Percentiles rank a stretch among this genome's conserved stretches.
These are phyloP conservation scores for Gymnoscelis rufifasciata DNA, from an alignment of 2,888 invertebrate species.

Conservation along the genomic window DNA sequence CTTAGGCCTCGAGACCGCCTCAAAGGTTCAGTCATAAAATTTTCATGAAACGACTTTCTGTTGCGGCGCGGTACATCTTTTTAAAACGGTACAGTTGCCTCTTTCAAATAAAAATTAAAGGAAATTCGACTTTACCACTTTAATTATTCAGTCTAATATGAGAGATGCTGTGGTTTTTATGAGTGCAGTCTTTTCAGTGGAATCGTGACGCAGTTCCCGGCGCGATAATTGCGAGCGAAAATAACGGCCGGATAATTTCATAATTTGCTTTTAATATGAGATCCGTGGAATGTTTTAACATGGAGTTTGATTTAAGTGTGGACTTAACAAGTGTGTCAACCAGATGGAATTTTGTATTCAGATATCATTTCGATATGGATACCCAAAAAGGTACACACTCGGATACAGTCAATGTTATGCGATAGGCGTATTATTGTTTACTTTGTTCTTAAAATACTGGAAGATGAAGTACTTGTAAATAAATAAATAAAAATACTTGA, in stretches of 20 bases:
- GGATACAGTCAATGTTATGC: too few relatives aligned
- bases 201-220: constrained; percentile 44
- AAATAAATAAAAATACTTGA: too few relatives aligned
- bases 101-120: constrained; percentile 33
- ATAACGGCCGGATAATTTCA: constrained; percentile 38
- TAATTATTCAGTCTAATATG: constrained; percentile 30
- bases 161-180: constrained; percentile 26
- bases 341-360: neutral
- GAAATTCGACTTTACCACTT: constrained; percentile 35
- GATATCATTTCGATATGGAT: neutral
- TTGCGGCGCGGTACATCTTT: constrained; percentile 40
- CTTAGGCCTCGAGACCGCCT: constrained; percentile 46
- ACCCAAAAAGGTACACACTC: too few relatives aligned
- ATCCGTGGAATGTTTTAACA: constrained; percentile 14
- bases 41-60: constrained; percentile 53
- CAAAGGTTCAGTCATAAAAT: constrained; percentile 61
- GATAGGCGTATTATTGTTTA: too few relatives aligned
- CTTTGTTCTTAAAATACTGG: too few relatives aligned
- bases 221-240: constrained; percentile 48
- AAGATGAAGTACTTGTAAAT: too few relatives aligned
- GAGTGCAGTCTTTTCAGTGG: constrained; percentile 44
- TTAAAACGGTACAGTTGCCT: constrained; percentile 47
- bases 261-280: constrained; percentile 29
- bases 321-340: neutral
- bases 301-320: neutral